Percentiles rank a stretch among this genome's conserved stretches.
Evolutionary conservation across 2,888 invertebrate genomes (phyloP).

Genomic region (Drosophila tanythrix): DNA sequence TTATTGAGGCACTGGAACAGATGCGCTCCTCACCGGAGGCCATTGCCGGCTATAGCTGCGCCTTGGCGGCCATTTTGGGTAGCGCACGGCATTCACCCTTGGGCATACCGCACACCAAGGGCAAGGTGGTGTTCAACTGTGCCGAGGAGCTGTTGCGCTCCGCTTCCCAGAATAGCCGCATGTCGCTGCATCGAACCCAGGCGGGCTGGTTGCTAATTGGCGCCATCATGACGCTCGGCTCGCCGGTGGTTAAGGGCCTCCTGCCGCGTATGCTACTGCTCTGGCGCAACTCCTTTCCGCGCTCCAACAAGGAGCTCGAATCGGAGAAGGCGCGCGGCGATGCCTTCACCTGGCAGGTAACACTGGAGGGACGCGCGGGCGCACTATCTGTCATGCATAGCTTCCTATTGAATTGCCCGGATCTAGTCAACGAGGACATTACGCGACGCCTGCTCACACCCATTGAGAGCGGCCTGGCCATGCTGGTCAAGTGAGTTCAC

Average conservation of each 20-base stretch:
- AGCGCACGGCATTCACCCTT: slow-evolving; percentile 95
- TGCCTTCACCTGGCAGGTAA: slow-evolving; percentile 99
- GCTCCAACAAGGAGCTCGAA: slow-evolving; percentile 97
- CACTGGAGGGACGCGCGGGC: slow-evolving; percentile 97
- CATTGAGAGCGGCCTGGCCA: slow-evolving; percentile 97
- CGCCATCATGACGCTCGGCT: slow-evolving; percentile 97
- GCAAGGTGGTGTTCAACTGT: slow-evolving; percentile 98
- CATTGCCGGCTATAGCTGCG: slow-evolving; percentile 95
- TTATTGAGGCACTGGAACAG: slow-evolving; percentile 94
- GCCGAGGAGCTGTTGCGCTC: slow-evolving; percentile 98
- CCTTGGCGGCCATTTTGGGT: slow-evolving; percentile 96
- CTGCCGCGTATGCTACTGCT: slow-evolving; percentile 96
- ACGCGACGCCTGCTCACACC: slow-evolving; percentile 94
- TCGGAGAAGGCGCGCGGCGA: slow-evolving; percentile 98
- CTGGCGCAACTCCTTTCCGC: slow-evolving; percentile 99
- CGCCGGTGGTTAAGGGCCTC: slow-evolving; percentile 95
- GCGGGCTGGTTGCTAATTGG: slow-evolving; percentile 99
- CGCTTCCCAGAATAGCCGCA: slow-evolving; percentile 97
- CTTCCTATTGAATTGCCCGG: slow-evolving; percentile 95
- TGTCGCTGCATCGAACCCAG: slow-evolving; percentile 97
- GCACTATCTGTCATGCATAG: slow-evolving; percentile 98
- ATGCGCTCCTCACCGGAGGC: slow-evolving; percentile 95
- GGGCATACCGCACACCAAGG: slow-evolving; percentile 98
- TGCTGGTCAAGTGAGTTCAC: slow-evolving; percentile 93
- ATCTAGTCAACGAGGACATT: slow-evolving; percentile 96